Evolutionary conservation across 2,113 vertebrate species (phyloP).

Genomic region (Bambusicola thoracicus): DNA sequence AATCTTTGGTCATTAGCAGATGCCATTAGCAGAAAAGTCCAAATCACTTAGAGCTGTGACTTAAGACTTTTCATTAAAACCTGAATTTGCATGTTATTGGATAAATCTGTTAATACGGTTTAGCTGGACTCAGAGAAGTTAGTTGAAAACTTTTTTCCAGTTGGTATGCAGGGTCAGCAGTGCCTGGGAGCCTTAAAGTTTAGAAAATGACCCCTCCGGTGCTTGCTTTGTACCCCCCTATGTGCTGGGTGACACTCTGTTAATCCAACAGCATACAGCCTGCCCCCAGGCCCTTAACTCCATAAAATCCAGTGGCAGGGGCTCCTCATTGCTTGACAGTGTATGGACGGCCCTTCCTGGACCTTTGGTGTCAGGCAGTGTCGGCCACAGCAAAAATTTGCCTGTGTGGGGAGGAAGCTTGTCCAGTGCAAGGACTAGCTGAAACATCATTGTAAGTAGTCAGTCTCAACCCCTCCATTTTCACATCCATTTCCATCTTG

Average conservation of each 20-base stretch:
- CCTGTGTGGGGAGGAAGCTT: neutral
- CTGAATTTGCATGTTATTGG: constrained; percentile 69
- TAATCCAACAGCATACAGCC: accelerated
- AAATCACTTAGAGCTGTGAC: constrained; percentile 58
- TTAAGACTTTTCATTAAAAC: constrained; percentile 69
- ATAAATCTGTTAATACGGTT: constrained; percentile 71
- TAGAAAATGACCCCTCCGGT: neutral
- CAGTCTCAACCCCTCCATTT: neutral
- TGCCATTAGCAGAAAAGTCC: constrained; percentile 68
- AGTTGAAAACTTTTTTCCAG: constrained; percentile 38
- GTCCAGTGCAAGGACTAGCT: neutral
- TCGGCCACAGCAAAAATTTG: accelerated
- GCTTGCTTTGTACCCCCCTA: neutral
- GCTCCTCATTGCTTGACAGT: neutral
- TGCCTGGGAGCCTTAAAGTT: neutral
- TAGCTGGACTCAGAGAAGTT: constrained; percentile 55
- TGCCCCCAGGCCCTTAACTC: accelerated
- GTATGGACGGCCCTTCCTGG: accelerated
- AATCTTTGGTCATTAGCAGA: constrained; percentile 71
- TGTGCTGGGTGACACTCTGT: accelerated
- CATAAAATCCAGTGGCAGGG: accelerated
- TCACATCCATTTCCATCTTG: neutral
- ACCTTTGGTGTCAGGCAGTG: accelerated
- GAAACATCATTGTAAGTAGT: accelerated
- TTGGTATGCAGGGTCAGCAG: accelerated